Conservation (phyloP, 1,140 invertebrate genomes). For the Anoplophora glabripennis region DNA sequence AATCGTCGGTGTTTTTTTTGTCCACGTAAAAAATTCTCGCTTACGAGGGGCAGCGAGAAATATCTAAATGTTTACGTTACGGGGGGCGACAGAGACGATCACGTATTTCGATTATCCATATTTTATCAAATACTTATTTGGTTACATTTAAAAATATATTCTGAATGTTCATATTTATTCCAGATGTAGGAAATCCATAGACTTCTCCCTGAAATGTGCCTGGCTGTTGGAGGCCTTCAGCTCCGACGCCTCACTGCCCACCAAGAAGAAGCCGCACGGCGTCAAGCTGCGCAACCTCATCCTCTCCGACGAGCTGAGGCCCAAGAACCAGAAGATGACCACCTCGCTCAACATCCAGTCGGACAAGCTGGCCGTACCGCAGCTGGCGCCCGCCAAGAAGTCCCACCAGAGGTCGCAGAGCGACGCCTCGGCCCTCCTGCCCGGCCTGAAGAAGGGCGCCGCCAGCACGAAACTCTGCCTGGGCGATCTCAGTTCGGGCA, state of each 20-base stretch:
- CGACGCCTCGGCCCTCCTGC: conserved; percentile 31
- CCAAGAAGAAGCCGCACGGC: conserved; percentile 78
- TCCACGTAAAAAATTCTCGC: too few species aligned
- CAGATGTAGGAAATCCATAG: conserved; percentile 88
- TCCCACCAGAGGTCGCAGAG: conserved; percentile 73
- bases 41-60: too few species aligned
- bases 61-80: too few species aligned
- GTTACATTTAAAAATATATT: too few species aligned
- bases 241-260: conserved; percentile 69
- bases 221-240: conserved; percentile 95
- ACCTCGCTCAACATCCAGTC: conserved; percentile 10
- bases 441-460: conserved; percentile 36
- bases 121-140: too few species aligned
- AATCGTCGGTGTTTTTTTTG: too few species aligned
- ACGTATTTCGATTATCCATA: too few species aligned
- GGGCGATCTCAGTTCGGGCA: conserved; percentile 88
- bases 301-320: conserved; percentile 81
- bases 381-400: conserved; percentile 51
- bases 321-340: conserved; percentile 36
- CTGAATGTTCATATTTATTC: conserved; percentile 37
- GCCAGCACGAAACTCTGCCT: conserved; percentile 64
- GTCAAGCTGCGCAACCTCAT: conserved; percentile 86
- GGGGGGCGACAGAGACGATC: too few species aligned
- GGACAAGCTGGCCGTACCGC: conserved; percentile 32
- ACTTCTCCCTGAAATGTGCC: conserved; percentile 92